Base-by-base conservation (phyloP, 2,888 invertebrate genomes). In the Dysmachus trigonus region DNA sequence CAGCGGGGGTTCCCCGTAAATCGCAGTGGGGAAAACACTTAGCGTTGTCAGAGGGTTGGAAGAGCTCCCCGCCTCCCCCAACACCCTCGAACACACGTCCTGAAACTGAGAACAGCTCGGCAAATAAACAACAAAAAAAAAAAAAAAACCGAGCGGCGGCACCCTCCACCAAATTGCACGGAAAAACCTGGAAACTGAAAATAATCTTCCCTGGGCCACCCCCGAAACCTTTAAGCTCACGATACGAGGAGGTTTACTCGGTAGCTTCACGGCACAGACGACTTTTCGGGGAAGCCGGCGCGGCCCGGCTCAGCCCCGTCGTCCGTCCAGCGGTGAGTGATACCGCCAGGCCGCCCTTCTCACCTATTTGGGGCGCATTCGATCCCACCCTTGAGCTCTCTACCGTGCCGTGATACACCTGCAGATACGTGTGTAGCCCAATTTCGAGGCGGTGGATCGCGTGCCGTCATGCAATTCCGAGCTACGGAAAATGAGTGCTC, bases 381-480 rank as follows among this genome's bases (percentile, higher is more conserved):
- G 41, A 74, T 47, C 72, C 74, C 73, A 51, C 73, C 18, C 30
- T 10, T 73, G 73, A 38, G 53, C 31, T 77, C 38, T 27, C 22
- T 76, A 38, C n/a, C n/a, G 30, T 33, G 35, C 62, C 27, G 22
- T 62, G 62, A 62, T 62, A 86, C 38, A 79, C 41, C 85, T 22
- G n/a, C 72, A 71, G 38, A 72, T 35, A 27, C 62, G 38, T 22
- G 79, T 73, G 62, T 41, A 81, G 79, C 76, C 86, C 86, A 86
- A 86, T 85, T 85, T 47, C 30, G n/a, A 85, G 86, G 53, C 79
- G 71, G 79, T 22, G 27, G 73, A 79, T 90, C 91, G 91, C 91
- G 91, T 91, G 91, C 89, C 88, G 90, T 90, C 91, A 91, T 91
- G 91, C 91, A 91, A 92, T 91, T 91, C 90, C 89, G 88, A 85